These are phyloP conservation scores for Drosophila aff. DNA, from an alignment of 1,140 invertebrate species.

Conservation along the genomic window DNA sequence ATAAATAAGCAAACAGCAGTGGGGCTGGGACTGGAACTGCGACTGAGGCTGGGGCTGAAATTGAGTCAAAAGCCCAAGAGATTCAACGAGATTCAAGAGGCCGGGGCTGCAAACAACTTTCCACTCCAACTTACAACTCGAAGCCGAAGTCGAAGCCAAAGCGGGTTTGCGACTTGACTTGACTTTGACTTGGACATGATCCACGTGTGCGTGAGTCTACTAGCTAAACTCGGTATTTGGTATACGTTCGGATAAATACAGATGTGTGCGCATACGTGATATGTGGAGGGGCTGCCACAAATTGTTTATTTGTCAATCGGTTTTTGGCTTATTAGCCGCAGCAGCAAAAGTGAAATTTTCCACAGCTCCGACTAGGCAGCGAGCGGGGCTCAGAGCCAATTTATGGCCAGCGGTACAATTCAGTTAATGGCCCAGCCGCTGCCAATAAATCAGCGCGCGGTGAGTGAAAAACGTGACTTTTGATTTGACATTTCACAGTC, in stretches of 20 bases:
- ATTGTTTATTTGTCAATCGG: slow-evolving; percentile 81
- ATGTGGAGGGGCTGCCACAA: slow-evolving; percentile 53
- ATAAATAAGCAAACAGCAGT: slow-evolving; percentile 64
- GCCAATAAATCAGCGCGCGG: slow-evolving; percentile 50
- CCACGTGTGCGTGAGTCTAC: slow-evolving; percentile 66
- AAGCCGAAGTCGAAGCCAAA: slow-evolving; percentile 26
- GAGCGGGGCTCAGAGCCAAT: slow-evolving; percentile 14
- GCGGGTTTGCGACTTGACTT: slow-evolving; percentile 61
- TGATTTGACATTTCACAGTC: slow-evolving; percentile 81
- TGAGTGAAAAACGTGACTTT: slow-evolving; percentile 77
- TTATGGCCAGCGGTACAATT: slow-evolving; percentile 42
- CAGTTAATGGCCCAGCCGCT: slow-evolving; percentile 50
- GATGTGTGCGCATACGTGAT: slow-evolving; percentile 28
- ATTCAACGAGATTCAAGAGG: slow-evolving; percentile 61
- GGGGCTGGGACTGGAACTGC: slow-evolving; percentile 7
- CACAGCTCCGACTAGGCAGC: slow-evolving; percentile 38
- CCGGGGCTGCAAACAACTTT: slow-evolving; percentile 70
- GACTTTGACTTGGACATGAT: slow-evolving; percentile 67
- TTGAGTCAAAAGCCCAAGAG: slow-evolving; percentile 79
- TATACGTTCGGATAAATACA: slow-evolving; percentile 22
- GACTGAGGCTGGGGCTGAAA: slow-evolving; percentile 49
- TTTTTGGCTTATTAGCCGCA: slow-evolving; percentile 65
- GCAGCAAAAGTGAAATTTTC: slow-evolving; percentile 76
- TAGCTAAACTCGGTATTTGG: slow-evolving; percentile 21
- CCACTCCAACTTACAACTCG: slow-evolving; percentile 58